phyloP scores from a whole-genome alignment of 2,113 vertebrate species.

The Natator depressus region DNA sequence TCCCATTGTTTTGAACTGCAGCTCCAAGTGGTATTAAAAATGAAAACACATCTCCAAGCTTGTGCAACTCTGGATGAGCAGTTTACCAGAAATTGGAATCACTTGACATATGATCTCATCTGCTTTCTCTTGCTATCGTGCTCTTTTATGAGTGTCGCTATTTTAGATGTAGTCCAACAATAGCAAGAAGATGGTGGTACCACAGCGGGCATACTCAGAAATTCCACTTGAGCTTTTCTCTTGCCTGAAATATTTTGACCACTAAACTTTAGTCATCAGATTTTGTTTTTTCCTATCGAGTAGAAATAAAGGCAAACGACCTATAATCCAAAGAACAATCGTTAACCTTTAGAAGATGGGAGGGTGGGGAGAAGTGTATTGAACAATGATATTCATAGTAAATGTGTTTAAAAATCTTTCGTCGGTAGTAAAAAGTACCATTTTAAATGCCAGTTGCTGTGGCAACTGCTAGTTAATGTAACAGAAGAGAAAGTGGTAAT shows the following conservation, averaged over 20 bases:
- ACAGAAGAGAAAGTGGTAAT: neutral
- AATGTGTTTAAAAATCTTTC: neutral
- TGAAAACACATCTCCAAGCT: neutral
- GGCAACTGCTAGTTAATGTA: neutral
- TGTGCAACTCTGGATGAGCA: neutral
- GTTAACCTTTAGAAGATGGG: neutral
- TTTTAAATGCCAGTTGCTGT: conserved; percentile 30
- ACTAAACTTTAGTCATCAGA: neutral
- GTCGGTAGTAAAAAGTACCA: neutral
- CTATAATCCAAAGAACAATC: neutral
- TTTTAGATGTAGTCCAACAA: neutral
- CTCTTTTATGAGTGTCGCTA: neutral
- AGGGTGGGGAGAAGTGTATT: neutral
- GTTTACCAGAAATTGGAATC: neutral
- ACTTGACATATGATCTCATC: neutral
- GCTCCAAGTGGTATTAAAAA: neutral
- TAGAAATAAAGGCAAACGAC: neutral
- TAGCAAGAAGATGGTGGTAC: neutral
- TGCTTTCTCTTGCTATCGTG: neutral
- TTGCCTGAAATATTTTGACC: neutral
- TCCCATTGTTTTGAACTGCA: conserved; percentile 7
- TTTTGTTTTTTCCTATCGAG: neutral
- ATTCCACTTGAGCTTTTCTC: neutral
- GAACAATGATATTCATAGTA: neutral
- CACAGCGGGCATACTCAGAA: neutral